Conservation (phyloP, 2,888 invertebrate genomes). For the Pseudanteris insignis region DNA sequence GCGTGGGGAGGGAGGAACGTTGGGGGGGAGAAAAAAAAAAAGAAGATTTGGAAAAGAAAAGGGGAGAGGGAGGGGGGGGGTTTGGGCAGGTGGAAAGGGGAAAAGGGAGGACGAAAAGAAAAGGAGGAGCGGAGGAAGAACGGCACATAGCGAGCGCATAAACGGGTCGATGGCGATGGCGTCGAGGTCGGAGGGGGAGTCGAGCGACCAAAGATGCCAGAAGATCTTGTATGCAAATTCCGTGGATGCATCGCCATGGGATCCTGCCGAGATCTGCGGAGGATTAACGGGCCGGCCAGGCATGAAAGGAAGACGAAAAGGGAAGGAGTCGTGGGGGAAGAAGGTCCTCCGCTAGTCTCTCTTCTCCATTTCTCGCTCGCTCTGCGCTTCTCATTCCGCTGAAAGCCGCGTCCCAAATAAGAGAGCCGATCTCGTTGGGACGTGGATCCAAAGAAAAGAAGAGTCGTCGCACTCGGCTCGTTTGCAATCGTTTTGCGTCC, state of each 20-base stretch:
- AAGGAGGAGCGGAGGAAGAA: slow-evolving; percentile 48
- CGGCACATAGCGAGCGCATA: slow-evolving; percentile 49
- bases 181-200: slow-evolving; percentile 50
- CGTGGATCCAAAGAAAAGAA: slow-evolving; percentile 46
- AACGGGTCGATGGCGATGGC: slow-evolving; percentile 54
- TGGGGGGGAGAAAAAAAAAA: no score
- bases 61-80: no score
- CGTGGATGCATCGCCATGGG: slow-evolving; percentile 66
- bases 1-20: no score
- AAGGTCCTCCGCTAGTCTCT: slow-evolving; percentile 37
- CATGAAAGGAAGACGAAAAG: slow-evolving; percentile 62
- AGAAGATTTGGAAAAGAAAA: no score
- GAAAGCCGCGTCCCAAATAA: slow-evolving; percentile 58
- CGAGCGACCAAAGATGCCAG: slow-evolving; percentile 57
- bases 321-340: slow-evolving; percentile 44
- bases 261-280: slow-evolving; percentile 64
- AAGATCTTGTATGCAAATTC: slow-evolving; percentile 67
- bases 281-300: slow-evolving; percentile 66
- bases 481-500: slow-evolving; percentile 36
- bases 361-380: slow-evolving; percentile 43
- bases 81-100: no score
- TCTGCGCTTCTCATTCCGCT: slow-evolving; percentile 36
- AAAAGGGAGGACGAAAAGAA: slow-evolving; percentile 35
- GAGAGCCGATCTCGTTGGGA: slow-evolving; percentile 55
- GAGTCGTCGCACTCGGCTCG: slow-evolving; percentile 27